Evolutionary conservation across 1,140 invertebrate species (phyloP), one percentile per base, ranked within the genome.

Genomic region (Drosophila mayri): DNA sequence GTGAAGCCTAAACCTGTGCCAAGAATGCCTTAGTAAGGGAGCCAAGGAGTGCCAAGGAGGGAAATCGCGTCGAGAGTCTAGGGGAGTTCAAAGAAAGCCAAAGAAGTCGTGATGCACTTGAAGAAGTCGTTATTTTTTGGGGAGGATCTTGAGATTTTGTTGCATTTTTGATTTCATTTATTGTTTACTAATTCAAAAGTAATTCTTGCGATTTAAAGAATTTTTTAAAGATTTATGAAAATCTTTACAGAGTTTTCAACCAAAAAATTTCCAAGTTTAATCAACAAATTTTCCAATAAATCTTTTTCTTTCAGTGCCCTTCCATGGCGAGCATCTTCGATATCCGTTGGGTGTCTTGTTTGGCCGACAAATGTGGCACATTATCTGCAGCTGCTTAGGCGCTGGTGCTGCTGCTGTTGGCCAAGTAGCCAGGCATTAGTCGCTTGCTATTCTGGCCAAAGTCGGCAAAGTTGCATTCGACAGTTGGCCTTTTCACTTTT

Each of bases 401-500:
- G 46, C 58, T 54, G 41, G 30, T 72, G 28, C n/a, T 54, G 50
- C 18, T 54, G 50, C 50, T 54, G 50, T 22, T 54, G 16, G 20
- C 52, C 52, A 38, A 55, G 52, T 55, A 55, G 52, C 52, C 52
- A 38, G 50, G 14, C 62, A 46, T 50, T 38, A 62, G 55, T 40
- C 52, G 18, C 6, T 25, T 25, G 20, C 16, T 38, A 55, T 63
- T 70, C 67, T 71, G 49, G 63, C 67, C 52, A 40, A 47, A 47
- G 44, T 25, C 16, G 20, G 44, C 44, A 46, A 25, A 25, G 22
- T 54, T 43, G 60, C 50, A 52, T 20, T 52, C 14, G 30, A 30
- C 49, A 52, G 8, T 54, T 64, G 50, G 65, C 59, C 80, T 83
- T 84, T 82, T 79, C 80, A 84, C 80, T 84, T 83, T 50, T 79